phyloP scores from a whole-genome alignment of 2,797 vertebrate species.

The Mergus octosetaceus region DNA sequence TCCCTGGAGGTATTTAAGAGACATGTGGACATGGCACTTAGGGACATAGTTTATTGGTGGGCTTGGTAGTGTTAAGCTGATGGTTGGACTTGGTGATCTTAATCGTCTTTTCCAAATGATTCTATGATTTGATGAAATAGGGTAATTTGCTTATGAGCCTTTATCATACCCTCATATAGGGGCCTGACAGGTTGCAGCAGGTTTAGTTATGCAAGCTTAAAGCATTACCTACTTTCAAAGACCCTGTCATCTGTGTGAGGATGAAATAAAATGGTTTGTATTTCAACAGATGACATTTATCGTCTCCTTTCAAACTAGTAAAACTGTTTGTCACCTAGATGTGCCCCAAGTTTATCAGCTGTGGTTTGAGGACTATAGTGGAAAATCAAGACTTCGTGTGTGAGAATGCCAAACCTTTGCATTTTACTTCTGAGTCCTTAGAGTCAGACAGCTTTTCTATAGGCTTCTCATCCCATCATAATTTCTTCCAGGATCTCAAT shows the following conservation, averaged over 20 bases:
- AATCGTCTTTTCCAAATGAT: not conserved
- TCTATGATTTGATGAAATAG: not conserved
- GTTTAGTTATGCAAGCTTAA: not conserved
- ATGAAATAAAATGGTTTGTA: not conserved
- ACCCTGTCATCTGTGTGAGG: not conserved
- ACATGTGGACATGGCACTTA: not conserved
- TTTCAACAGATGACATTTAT: not conserved
- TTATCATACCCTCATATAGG: not conserved
- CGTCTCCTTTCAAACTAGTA: not conserved
- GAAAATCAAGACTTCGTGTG: not conserved
- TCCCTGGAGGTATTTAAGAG: not conserved
- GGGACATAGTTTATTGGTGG: not conserved
- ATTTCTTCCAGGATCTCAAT: not conserved
- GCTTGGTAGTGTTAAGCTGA: not conserved
- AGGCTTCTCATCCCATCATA: not conserved
- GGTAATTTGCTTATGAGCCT: not conserved
- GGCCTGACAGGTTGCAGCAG: not conserved
- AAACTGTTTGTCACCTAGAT: not conserved
- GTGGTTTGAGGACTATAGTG: not conserved
- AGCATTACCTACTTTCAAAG: not conserved
- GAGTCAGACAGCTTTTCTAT: not conserved
- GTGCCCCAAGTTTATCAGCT: not conserved
- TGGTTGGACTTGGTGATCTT: not conserved
- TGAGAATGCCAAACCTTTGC: not conserved
- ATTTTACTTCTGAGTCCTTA: not conserved